Conservation (phyloP, 2,888 invertebrate species). For the Frankliniella fusca region DNA sequence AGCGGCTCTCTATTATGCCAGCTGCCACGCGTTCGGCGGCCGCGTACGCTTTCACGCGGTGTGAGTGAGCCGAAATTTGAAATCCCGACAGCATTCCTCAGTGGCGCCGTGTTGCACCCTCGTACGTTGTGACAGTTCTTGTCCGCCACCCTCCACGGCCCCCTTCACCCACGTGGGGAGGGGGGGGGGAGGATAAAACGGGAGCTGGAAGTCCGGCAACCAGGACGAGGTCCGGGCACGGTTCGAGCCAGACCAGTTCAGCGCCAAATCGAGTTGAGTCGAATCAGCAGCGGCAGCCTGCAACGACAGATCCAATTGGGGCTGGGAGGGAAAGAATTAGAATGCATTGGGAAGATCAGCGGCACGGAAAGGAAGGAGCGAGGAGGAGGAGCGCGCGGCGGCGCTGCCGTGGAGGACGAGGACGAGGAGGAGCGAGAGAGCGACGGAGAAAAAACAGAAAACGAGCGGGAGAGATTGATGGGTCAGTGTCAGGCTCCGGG, state of each 20-base stretch:
- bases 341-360: constrained; percentile 22
- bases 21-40: too few species aligned
- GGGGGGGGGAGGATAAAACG: background rate
- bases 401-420: background rate
- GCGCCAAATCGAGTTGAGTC: background rate
- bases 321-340: constrained; percentile 23
- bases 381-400: background rate
- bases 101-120: too few species aligned
- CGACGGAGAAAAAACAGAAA: background rate
- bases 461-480: constrained; percentile 7
- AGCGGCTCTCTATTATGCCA: too few species aligned
- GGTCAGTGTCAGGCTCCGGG: constrained; percentile 10
- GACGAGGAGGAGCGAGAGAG: background rate
- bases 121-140: too few species aligned
- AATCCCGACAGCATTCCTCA: too few species aligned
- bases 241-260: background rate
- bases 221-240: too few species aligned
- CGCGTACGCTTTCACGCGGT: too few species aligned
- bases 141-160: too few species aligned
- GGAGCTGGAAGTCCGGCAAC: background rate
- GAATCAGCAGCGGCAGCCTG: background rate
- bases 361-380: background rate
- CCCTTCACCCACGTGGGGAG: too few species aligned
- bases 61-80: too few species aligned
- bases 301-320: constrained; percentile 19